A percentile compares a stretch with the other conserved stretches of the same genome.
Evolutionary conservation across 2,888 invertebrate genomes (phyloP).

Genomic region (Netelia melanura): DNA sequence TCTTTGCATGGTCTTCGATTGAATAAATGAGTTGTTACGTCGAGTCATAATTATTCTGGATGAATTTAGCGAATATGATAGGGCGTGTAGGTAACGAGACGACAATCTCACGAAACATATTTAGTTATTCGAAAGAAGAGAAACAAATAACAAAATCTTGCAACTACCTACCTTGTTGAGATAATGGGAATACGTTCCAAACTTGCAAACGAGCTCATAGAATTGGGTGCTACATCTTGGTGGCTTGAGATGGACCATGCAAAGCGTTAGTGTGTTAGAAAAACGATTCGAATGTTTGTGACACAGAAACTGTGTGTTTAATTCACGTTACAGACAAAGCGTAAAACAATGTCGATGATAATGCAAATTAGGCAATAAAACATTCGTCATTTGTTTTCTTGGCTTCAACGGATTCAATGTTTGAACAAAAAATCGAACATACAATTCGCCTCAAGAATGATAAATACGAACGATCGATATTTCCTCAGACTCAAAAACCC

Average conservation of each 20-base stretch:
- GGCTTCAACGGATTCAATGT: constrained; percentile 3
- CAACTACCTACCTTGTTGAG: constrained; percentile 78
- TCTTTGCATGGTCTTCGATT: constrained; percentile 58
- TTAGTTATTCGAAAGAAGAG: constrained; percentile 3
- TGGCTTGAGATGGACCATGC: constrained; percentile 81
- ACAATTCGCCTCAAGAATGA: constrained; percentile 9
- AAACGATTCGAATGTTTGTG: constrained; percentile 56
- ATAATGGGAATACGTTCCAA: constrained; percentile 78
- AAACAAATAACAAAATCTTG: constrained; percentile 62
- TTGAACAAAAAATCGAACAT: constrained; percentile 15
- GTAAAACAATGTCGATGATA: neutral
- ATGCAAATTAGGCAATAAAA: neutral
- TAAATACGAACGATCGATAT: neutral
- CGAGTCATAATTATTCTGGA: constrained; percentile 9
- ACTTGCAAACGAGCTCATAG: constrained; percentile 82
- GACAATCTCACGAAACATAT: neutral
- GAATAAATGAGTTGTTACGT: neutral
- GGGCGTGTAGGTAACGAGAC: neutral
- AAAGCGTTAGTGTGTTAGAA: constrained; percentile 81
- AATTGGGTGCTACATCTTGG: constrained; percentile 81
- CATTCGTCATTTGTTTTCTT: neutral
- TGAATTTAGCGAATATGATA: constrained; percentile 46
- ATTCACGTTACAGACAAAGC: constrained; percentile 22
- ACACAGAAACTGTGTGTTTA: constrained; percentile 21
- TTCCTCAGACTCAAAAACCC: neutral